Conservation (phyloP, 2,797 vertebrate genomes). For the Momotus momota region DNA sequence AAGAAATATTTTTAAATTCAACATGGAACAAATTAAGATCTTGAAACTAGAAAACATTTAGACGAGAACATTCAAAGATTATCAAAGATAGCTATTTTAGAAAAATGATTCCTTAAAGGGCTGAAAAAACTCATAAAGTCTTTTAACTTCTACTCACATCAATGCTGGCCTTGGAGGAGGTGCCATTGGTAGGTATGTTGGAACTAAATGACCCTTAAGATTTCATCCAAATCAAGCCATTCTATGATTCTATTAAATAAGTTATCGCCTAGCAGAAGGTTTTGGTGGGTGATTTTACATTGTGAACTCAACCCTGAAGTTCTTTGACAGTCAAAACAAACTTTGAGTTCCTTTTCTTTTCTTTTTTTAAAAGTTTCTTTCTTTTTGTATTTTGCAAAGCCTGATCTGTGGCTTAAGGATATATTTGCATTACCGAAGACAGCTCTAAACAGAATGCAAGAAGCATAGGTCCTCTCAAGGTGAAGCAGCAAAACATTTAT, state of each 20-base stretch:
- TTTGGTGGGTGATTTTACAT: not conserved
- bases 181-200: not conserved
- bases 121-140: too few relatives aligned
- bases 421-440: not conserved
- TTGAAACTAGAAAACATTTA: too few relatives aligned
- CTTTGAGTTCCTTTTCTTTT: not conserved
- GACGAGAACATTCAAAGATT: too few relatives aligned
- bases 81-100: too few relatives aligned
- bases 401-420: not conserved
- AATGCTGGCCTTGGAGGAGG: not conserved
- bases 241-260: not conserved
- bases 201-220: not conserved
- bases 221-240: not conserved
- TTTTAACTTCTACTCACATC: too few relatives aligned
- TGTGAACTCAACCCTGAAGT: not conserved
- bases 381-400: not conserved
- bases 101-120: too few relatives aligned
- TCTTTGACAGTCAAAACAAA: not conserved
- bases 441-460: not conserved
- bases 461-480: not conserved
- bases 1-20: too few relatives aligned
- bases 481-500: not conserved
- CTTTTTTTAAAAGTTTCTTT: not conserved
- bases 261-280: not conserved
- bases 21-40: too few relatives aligned